Conservation (phyloP, 2,888 invertebrate genomes). For the Eupithecia centaureata region DNA sequence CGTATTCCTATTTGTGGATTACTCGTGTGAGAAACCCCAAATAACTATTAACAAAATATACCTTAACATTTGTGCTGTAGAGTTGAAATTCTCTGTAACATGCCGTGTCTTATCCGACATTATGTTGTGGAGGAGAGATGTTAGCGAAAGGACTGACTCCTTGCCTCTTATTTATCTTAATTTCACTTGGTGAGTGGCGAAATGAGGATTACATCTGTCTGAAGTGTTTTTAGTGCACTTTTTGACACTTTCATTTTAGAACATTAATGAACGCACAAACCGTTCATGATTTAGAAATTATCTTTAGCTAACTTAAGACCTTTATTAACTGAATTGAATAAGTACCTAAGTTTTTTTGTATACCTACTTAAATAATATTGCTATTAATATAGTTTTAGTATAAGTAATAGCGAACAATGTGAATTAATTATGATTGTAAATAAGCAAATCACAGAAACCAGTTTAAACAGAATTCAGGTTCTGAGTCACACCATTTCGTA, state of each 20-base stretch:
- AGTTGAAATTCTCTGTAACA: slow-evolving; percentile 56
- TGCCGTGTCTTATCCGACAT: slow-evolving; percentile 52
- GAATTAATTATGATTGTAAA: slow-evolving; percentile 40
- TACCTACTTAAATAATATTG: background rate
- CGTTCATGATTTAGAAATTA: background rate
- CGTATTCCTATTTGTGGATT: slow-evolving; percentile 81
- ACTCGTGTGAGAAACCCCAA: slow-evolving; percentile 70
- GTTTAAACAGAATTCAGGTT: slow-evolving; percentile 52
- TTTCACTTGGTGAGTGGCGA: slow-evolving; percentile 77
- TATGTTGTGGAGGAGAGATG: slow-evolving; percentile 52
- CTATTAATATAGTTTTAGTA: background rate
- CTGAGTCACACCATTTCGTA: slow-evolving; percentile 55
- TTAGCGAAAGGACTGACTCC: slow-evolving; percentile 77
- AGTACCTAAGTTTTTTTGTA: no score
- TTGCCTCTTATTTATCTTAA: slow-evolving; percentile 80
- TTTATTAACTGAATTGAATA: no score
- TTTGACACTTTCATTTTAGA: slow-evolving; percentile 31
- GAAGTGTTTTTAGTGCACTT: slow-evolving; percentile 54
- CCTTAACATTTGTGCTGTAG: slow-evolving; percentile 59
- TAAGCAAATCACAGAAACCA: slow-evolving; percentile 58
- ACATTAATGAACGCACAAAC: slow-evolving; percentile 20
- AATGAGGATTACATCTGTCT: slow-evolving; percentile 68
- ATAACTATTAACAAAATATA: slow-evolving; percentile 60
- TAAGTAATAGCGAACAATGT: slow-evolving; percentile 15
- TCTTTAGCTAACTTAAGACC: background rate